Evolutionary conservation across 2,113 vertebrate genomes (phyloP), one percentile per base, ranked within the genome.

Genomic region (Misgurnus anguillicaudatus): DNA sequence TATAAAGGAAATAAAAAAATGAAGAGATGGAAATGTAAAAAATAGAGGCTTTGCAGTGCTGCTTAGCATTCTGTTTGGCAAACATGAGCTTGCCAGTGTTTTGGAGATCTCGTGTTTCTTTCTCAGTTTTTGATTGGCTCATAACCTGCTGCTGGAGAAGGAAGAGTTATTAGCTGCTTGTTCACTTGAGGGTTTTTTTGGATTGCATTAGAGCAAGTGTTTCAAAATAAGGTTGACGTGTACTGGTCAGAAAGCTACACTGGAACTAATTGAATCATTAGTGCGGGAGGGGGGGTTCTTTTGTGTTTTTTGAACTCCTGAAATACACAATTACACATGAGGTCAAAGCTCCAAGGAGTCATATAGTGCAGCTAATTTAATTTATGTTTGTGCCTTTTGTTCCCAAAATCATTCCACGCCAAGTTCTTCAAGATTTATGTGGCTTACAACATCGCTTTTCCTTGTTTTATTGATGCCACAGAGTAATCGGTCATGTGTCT

Each of bases 1-100:
- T 64, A 64, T 63, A 14, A 75, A 75, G 24, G 45, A 39, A 60
- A 75, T 75, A 63, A n/a, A 75, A 55, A 64, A 53, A 51, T 65
- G 16, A 64, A 51, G 61, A 76, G 45, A 39, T 19, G 57, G 39
- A 73, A 60, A 73, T 17, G 41, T 11, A 62, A 62, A 16, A 13
- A 57, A 61, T 41, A 45, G 55, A 17, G 57, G 57, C 57, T 74
- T 61, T 74, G 41, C 57, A 36, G 71, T 9, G 8, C 41, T 74
- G 41, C 57, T 74, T 74, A 61, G 41, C 19, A 61, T 42, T 74
- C 39, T 61, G 19, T 74, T 74, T 61, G 53, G 53, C 71, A 74
- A 74, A 42, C 69, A 72, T 72, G 69, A 72, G 53, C 53, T 42
- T 62, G 58, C 45, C 58, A 17, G 17, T 38, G 24, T 64, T 64